Base-by-base conservation (phyloP, 2,888 invertebrate genomes). In the Zeuzera pyrina region DNA sequence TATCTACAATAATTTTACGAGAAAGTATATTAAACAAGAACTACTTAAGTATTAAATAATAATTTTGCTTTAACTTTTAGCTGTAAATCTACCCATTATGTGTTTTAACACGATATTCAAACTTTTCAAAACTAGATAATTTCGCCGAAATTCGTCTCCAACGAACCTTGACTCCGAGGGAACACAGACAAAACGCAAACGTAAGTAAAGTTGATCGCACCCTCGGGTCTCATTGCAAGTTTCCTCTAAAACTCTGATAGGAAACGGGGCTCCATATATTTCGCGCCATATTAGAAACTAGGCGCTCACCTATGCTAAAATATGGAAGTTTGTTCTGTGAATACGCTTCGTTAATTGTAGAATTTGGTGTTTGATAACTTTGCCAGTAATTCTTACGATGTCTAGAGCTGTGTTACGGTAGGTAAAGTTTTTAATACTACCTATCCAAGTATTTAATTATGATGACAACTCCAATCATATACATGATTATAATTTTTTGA, bases 361-460 rank as follows among this genome's bases (percentile, higher is more conserved):
- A 69, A 69, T 72, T 65, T 55, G 49, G 62, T 67, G 62, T 69
- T 68, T 60, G 57, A 61, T 59, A 71, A 71, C 64, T 71, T 65
- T 44, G 44, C 50, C 52, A 37, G 30, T 42, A 52, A 48, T 36
- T 49, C 47, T 45, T 40, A 38, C 36, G 26, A n/a, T n/a, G n/a
- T n/a, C n/a, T n/a, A n/a, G n/a, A n/a, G n/a, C n/a, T n/a, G n/a
- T n/a, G n/a, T n/a, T n/a, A n/a, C n/a, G n/a, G n/a, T n/a, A n/a
- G n/a, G n/a, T n/a, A n/a, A n/a, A n/a, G n/a, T n/a, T n/a, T n/a
- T n/a, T n/a, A n/a, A n/a, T n/a, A n/a, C n/a, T n/a, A n/a, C n/a
- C n/a, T n/a, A n/a, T n/a, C n/a, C n/a, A n/a, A n/a, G n/a, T n/a
- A n/a, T n/a, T n/a, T n/a, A n/a, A n/a, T n/a, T n/a, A n/a, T n/a